Evolutionary conservation across 1,140 invertebrate genomes (phyloP), one percentile per base, ranked within the genome.

Genomic region (Trichoplusia ni): DNA sequence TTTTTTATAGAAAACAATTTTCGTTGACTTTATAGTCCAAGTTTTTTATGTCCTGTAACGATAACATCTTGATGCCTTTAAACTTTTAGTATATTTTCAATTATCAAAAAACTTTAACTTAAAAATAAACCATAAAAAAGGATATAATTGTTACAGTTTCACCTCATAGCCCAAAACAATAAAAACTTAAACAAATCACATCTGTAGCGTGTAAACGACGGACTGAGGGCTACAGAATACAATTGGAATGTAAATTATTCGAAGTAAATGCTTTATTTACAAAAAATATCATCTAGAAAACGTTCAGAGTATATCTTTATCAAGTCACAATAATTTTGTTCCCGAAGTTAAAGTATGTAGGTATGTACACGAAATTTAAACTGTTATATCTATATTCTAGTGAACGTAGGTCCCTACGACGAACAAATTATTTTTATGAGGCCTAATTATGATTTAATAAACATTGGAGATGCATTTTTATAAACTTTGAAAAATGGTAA

Each of bases 191-290:
- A 51, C n/a, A 21, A 21, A 33, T 35, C 14, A 51, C 13, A 13
- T 16, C 13, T 14, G 8, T 29, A 49, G 25, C 23, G 14, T 11
- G 4, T 19, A 42, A 19, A 42, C 42, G 61, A 67, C 60, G 81
- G 72, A 79, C 77, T 81, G 79, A 81, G 73, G 73, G 42, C 60
- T 72, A 71, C 27, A 44, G 53, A 75, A 70, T 73, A 73, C 35
- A 79, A 78, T 56, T 84, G 82, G 82, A 84, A 84, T 84, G 80
- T 84, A 76, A 73, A 75, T 73, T 63, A 75, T 64, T 71, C 46
- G 35, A 82, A 73, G 61, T 81, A 81, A 79, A 79, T 84, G 79
- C 81, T 73, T 71, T 73, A 70, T 70, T 60, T 71, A 71, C 64
- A 69, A 68, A 60, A 69, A 66, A 68, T 59, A 71, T 49, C 21